Evolutionary conservation across 2,797 vertebrate genomes (phyloP), one percentile per base, ranked within the genome.

Genomic region (Phrynocephalus forsythii): DNA sequence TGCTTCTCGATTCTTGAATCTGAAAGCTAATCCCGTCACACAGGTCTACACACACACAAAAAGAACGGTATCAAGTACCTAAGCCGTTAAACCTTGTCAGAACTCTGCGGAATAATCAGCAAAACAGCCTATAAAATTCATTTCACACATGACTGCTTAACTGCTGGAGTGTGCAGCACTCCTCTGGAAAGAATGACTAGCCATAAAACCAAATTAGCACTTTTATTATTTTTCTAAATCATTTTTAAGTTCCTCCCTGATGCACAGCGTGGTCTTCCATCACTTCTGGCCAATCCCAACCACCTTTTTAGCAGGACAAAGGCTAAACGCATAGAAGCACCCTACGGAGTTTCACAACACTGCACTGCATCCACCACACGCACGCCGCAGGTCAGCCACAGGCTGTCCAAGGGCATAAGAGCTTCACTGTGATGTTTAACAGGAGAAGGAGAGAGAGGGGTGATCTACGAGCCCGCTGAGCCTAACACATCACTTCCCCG

Each of bases 41-140:
- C 24, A 28, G 30, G 26, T 69, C 75, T 79, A 24, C 8, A 56
- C n/a, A 24, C 8, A 38, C n/a, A 5, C 38, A 33, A 79, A 82
- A 48, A 50, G n/a, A 38, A 68, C 48, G 24, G n/a, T 7, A 84
- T 75, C 24, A 79, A 33, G 44, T 30, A 84, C 48, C 5, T 28
- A 88, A 78, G 11, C 50, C 78, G 50, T 79, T 72, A 83, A 84
- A 72, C 50, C 10, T 20, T 26, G 67, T 82, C 85, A 66, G 38
- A 73, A 87, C 71, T 20, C 82, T 13, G 15, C 5, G 38, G 56
- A 79, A 79, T 84, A 84, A 84, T 84, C 52, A 84, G 52, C 8
- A 67, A 60, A 84, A 88, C 28, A 72, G 38, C 71, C 33, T 80
- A 88, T 75, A 85, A 80, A 88, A 85, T 85, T 85, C 69, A 88